A percentile compares a stretch with the other conserved stretches of the same genome.
Evolutionary conservation across 2,797 vertebrate genomes (phyloP).

Genomic region (Hypotaenidia okinawae): DNA sequence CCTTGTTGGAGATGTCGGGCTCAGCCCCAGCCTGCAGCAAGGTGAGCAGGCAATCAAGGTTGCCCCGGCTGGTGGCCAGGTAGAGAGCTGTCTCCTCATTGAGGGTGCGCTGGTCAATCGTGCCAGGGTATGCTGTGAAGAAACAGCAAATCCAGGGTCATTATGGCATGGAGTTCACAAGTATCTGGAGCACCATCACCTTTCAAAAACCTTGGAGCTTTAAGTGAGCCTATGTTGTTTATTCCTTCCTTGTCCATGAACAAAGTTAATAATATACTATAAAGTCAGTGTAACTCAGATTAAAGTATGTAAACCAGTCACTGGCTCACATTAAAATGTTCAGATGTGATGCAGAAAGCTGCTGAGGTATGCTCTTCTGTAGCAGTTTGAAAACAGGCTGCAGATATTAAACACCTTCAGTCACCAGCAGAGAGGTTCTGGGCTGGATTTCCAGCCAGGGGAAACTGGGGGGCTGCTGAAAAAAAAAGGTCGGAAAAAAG

Average conservation of each 20-base stretch:
- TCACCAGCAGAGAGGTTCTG: not conserved
- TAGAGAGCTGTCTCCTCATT: constrained; percentile 92
- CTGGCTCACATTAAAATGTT: not conserved
- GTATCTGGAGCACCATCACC: not conserved
- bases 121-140: constrained; percentile 82
- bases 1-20: constrained; percentile 92
- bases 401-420: not conserved
- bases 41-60: constrained; percentile 85
- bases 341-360: not conserved
- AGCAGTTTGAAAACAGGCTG: not conserved
- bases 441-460: not conserved
- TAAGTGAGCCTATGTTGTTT: not conserved
- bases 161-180: not conserved
- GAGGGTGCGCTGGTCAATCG: constrained; percentile 93
- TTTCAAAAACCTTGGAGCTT: not conserved
- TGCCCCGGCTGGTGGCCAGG: constrained; percentile 85
- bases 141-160: not conserved
- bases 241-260: not conserved
- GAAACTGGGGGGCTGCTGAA: not conserved
- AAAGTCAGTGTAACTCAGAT: not conserved
- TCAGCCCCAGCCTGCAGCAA: constrained; percentile 92
- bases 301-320: not conserved
- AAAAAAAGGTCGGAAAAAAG: not conserved
- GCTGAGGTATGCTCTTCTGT: not conserved
- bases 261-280: not conserved